phyloP scores from a whole-genome alignment of 37 sponge, comb jelly and placozoan species.

The Spongilla lacustris region DNA sequence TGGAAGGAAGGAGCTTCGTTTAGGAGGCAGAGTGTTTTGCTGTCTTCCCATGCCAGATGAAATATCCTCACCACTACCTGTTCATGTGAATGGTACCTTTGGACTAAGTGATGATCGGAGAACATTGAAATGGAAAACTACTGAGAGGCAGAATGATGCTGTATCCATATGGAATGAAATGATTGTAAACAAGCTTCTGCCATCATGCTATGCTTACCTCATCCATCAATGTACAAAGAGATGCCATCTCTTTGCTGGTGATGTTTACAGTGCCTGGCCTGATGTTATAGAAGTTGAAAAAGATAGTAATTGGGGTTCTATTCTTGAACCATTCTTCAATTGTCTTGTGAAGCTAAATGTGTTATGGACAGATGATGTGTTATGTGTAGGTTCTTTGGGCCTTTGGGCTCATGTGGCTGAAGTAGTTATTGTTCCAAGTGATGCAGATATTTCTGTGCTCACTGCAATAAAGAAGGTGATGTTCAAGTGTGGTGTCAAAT shows the following conservation, averaged over 20 bases:
- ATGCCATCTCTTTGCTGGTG: not conserved
- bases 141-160: conserved; percentile 13
- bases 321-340: conserved; percentile 5
- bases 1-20: not conserved
- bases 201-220: not conserved
- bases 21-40: conserved; percentile 33
- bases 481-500: not conserved
- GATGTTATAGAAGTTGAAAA: not conserved
- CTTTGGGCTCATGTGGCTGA: not conserved
- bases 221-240: not conserved
- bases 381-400: not conserved
- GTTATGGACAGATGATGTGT: not conserved
- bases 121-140: conserved; percentile 15
- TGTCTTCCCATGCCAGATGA: conserved; percentile 43
- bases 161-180: conserved; percentile 27
- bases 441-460: not conserved
- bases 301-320: not conserved
- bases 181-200: not conserved
- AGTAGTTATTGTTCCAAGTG: not conserved
- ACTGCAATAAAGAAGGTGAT: not conserved
- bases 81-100: conserved; percentile 52
- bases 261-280: conserved; percentile 6
- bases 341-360: not conserved
- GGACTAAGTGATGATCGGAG: conserved; percentile 17
- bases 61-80: conserved; percentile 12